Evolutionary conservation across 2,797 vertebrate genomes (phyloP).

Genomic region (Gymnothorax reevesii): DNA sequence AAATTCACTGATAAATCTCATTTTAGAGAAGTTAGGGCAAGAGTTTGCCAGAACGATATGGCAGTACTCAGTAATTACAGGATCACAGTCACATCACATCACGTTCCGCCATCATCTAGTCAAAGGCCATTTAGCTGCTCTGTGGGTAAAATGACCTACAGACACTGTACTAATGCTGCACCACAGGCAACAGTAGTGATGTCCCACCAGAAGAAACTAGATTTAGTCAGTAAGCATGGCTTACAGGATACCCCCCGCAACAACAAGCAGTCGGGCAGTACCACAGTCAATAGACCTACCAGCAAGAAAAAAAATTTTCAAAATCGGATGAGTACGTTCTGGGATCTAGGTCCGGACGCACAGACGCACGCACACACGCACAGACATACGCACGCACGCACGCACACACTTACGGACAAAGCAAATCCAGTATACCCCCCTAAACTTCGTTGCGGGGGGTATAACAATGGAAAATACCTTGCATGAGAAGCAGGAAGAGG

Average conservation of each 20-base stretch:
- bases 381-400: too few species aligned
- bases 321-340: too few species aligned
- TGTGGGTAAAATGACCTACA: not conserved
- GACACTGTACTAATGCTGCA: not conserved
- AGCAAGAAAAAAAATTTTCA: too few species aligned
- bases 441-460: too few species aligned
- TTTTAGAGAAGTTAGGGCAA: not conserved
- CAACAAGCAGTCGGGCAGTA: too few species aligned
- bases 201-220: not conserved
- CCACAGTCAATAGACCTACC: too few species aligned
- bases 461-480: slow-evolving; percentile 77
- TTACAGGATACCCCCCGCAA: too few species aligned
- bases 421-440: too few species aligned
- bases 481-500: slow-evolving; percentile 86
- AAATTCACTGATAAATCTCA: not conserved
- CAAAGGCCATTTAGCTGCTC: not conserved
- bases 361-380: too few species aligned
- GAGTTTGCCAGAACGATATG: not conserved
- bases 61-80: not conserved
- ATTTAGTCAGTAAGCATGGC: too few species aligned
- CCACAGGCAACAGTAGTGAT: not conserved
- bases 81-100: not conserved
- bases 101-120: not conserved
- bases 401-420: too few species aligned
- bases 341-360: too few species aligned